Conservation (phyloP, 2,797 vertebrate species). For the Sebastes dallii region DNA sequence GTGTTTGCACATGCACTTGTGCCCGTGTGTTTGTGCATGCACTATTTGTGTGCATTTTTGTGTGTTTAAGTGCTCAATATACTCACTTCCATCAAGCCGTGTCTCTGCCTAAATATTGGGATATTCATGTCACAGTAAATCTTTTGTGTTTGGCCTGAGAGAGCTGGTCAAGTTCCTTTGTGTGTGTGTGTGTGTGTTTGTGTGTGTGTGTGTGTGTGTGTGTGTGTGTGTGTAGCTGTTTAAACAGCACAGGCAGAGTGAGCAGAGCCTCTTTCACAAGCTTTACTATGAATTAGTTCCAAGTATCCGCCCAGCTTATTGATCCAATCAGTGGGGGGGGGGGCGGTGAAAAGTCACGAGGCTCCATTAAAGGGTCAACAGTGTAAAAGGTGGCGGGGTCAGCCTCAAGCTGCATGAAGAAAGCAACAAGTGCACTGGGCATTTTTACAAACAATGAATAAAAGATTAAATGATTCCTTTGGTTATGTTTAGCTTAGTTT, state of each 20-base stretch:
- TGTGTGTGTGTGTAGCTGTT: background rate
- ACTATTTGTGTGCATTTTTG: background rate
- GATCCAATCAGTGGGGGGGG: constrained; percentile 20
- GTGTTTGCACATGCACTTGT: constrained; percentile 12
- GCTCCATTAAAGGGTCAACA: background rate
- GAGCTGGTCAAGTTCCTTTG: background rate
- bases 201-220: background rate
- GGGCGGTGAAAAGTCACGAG: background rate
- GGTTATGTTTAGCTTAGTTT: background rate
- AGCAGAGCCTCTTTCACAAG: background rate
- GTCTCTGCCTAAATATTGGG: constrained; percentile 28
- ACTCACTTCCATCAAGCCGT: background rate
- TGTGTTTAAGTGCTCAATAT: constrained; percentile 1
- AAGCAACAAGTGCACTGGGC: background rate
- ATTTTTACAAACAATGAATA: background rate
- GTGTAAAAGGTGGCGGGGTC: background rate
- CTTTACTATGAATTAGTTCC: background rate
- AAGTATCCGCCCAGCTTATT: constrained; percentile 17
- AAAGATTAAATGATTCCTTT: background rate
- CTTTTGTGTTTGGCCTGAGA: constrained; percentile 12
- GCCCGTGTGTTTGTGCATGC: background rate
- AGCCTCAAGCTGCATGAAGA: background rate
- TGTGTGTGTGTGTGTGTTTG: background rate
- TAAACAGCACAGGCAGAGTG: background rate
- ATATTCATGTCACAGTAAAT: constrained; percentile 30